These are phyloP conservation scores for Sebastes fasciatus DNA, from an alignment of 2,113 vertebrate genomes.

Conservation along the genomic window DNA sequence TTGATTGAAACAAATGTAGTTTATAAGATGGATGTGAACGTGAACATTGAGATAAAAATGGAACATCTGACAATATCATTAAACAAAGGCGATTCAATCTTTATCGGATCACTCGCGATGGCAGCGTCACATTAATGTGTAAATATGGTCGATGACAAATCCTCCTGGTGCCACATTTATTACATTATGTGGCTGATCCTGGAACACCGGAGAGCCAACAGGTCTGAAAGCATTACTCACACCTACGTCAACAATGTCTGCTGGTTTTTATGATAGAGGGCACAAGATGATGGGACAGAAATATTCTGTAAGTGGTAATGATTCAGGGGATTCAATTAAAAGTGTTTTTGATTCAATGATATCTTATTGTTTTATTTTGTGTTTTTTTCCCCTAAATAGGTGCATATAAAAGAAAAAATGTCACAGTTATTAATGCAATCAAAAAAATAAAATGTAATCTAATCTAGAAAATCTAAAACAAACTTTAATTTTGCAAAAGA, in stretches of 20 bases:
- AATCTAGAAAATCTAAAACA: not conserved
- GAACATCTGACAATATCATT: conserved; percentile 48
- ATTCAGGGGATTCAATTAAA: conserved; percentile 40
- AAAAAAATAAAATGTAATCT: not conserved
- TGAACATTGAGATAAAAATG: conserved; percentile 49
- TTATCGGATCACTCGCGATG: conserved; percentile 50
- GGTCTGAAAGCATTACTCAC: conserved; percentile 50
- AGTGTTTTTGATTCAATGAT: conserved; percentile 8
- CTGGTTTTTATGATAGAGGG: conserved; percentile 10
- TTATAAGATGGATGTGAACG: conserved; percentile 46
- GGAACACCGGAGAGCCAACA: conserved; percentile 36
- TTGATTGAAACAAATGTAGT: conserved; percentile 57
- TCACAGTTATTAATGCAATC: not conserved
- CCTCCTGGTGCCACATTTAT: conserved; percentile 59
- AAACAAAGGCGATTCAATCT: conserved; percentile 61
- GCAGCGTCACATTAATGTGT: conserved; percentile 55
- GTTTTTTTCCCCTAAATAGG: not conserved
- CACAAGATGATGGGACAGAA: conserved; percentile 13
- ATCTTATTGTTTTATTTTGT: not conserved
- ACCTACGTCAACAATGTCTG: conserved; percentile 41
- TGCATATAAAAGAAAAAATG: not conserved
- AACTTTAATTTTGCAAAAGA: not conserved
- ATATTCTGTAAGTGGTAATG: conserved; percentile 21
- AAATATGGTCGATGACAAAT: conserved; percentile 65
- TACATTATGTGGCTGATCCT: conserved; percentile 55